Base-by-base conservation (phyloP, 1,140 invertebrate genomes). In the Sycobia sp. region DNA sequence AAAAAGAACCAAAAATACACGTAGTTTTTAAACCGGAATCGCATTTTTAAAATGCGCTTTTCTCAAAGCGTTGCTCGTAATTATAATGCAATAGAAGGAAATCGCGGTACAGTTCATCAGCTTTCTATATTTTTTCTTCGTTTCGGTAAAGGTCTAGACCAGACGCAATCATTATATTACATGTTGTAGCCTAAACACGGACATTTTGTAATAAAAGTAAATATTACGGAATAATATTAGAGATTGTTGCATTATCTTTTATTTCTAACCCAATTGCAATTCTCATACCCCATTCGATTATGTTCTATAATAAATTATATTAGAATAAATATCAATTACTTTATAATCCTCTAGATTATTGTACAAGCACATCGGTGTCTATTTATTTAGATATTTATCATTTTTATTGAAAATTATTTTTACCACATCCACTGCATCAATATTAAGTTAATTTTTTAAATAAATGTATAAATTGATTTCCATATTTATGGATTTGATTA, bases 91-190 rank as follows among this genome's bases (percentile, higher is more conserved):
- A 67, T 65, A 63, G 34, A 65, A 71, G 66, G 66, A 73, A 73
- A 67, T 74, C 70, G 67, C 73, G 73, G 75, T 75, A 72, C 75
- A 77, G 73, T 76, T 78, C 71, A n/a, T n/a, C n/a, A 74, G 73
- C 73, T 79, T 77, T 74, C 62, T 46, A 47, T 50, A 47, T 53
- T 56, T 43, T 56, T 44, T 67, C 50, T 62, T 71, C 71, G 66
- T 74, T 80, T 79, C 71, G 71, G 72, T 77, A 79, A 78, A 73
- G 76, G 76, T 81, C 72, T 81, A 79, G 76, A 81, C 77, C 78
- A 80, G 80, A 81, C 75, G 76, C 76, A 73, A 80, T 80, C 77
- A 80, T 80, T 78, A 81, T 80, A 80, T 79, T 81, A 81, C 78
- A 80, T 80, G 78, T 81, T 81, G 79, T 81, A 81, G 78, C 73